Base-by-base conservation (phyloP, 2,113 vertebrate genomes). In the Isurus oxyrinchus region DNA sequence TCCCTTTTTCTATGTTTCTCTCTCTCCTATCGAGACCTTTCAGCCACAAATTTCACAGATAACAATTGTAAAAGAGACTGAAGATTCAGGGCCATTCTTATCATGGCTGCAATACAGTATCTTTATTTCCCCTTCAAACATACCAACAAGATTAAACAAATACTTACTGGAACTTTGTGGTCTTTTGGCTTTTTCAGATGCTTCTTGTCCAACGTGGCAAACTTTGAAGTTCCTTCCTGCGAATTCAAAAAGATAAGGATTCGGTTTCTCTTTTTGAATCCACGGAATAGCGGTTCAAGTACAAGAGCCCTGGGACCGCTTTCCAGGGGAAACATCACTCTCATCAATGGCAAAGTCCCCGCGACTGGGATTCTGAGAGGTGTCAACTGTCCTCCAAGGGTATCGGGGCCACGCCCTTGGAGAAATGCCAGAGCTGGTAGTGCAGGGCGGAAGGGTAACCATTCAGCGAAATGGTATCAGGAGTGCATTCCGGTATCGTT, bases 121-220 rank as follows among this genome's bases (percentile, higher is more conserved):
- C 5, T 27, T 14, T 14, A 10, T 81, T n/a, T 19, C n/a, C 11
- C 13, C n/a, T 14, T 3, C 76, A 40, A 13, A 10, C 13, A 11
- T n/a, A 40, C 16, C 76, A 49, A 31, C 10, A 53, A 27, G 53
- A 86, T 25, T 66, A 25, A 44, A 40, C 16, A 3, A 0, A 63
- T 27, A 95, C 93, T 95, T 66, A 95, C 93, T 0, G 63, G 63
- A 25, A 49, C n/a, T 95, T 95, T 95, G 7, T 67, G 63, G 23
- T 95, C 93, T 1, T 67, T 66, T 11, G 40, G 21, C n/a, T 11
- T 95, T 69, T 67, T 95, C 4, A 1, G 61, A 13, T 95, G 59
- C 44, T 95, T 95, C 93, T 95, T 95, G n/a, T 95, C 93, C 19
- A 95, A 21, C 4, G 93, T 95, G 63, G 93, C 93, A 67, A 95